phyloP scores from a whole-genome alignment of 1,140 invertebrate genomes.

The Tachypleus tridentatus region DNA sequence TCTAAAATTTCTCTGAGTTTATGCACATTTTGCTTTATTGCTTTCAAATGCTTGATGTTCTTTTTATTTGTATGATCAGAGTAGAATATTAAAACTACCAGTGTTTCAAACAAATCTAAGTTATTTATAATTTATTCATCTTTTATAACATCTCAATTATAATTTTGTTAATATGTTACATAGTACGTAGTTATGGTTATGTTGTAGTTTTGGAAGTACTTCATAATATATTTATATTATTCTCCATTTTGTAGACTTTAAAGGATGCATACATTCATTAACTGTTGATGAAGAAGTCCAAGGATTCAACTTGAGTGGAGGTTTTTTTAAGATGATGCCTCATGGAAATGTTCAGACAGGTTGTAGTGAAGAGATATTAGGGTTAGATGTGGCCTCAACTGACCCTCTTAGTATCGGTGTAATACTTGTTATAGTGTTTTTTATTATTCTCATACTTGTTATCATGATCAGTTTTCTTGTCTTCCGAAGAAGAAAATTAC shows the following conservation, averaged over 20 bases:
- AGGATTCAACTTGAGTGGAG: slow-evolving; percentile 71
- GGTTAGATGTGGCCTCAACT: slow-evolving; percentile 49
- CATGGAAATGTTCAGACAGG: slow-evolving; percentile 43
- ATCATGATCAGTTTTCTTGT: slow-evolving; percentile 80
- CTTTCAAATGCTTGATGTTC: too few species aligned
- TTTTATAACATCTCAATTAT: too few species aligned
- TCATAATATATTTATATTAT: too few species aligned
- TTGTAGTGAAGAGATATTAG: slow-evolving; percentile 46
- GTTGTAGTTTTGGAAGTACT: too few species aligned
- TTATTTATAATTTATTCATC: too few species aligned
- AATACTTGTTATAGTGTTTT: slow-evolving; percentile 85
- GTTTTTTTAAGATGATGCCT: slow-evolving; percentile 53
- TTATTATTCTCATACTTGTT: slow-evolving; percentile 72
- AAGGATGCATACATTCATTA: slow-evolving; percentile 81
- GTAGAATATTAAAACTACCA: too few species aligned
- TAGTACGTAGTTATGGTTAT: too few species aligned
- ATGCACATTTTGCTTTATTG: too few species aligned
- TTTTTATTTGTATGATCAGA: too few species aligned
- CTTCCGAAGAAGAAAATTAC: slow-evolving; percentile 38
- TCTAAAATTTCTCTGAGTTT: too few species aligned
- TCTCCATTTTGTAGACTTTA: slow-evolving; percentile 52
- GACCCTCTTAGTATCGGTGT: slow-evolving; percentile 81
- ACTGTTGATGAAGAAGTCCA: slow-evolving; percentile 77
- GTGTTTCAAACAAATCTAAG: too few species aligned
- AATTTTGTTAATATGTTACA: too few species aligned